Base-by-base conservation (phyloP, 2,797 vertebrate species). In the Molossus alvarezi region DNA sequence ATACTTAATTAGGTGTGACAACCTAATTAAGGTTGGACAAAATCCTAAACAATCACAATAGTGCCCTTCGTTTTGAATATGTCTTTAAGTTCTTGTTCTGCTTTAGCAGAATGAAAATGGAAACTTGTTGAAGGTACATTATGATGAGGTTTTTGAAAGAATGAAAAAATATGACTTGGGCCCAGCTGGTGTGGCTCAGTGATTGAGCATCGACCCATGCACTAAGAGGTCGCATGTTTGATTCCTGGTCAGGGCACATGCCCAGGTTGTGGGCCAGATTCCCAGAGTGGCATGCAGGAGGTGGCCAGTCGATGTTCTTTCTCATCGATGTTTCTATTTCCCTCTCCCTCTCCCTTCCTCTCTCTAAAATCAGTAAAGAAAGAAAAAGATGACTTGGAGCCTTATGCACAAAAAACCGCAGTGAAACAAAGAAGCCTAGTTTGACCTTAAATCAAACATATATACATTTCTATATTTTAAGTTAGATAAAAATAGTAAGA, bases 401-500 rank as follows among this genome's bases (percentile, higher is more conserved):
- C 64, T 20, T 95, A 23, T 6, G 5, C 27, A 37, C 37, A 23
- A 92, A 84, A 53, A 9, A 53, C 11, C 21, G 51, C 41, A 75
- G 3, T 60, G n/a, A 86, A 80, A 89, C 58, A 72, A 57, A 92
- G 82, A 80, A 81, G 6, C 69, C 45, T 55, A 80, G 53, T 8
- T 82, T 69, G 12, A 82, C 20, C n/a, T 86, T 87, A 65, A 81
- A 45, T 57, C 21, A 95, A 95, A 84, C 7, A 17, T 57, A 37
- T 12, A 60, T 85, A 37, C 6, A 69, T 77, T 75, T 79, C 23
- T 55, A 37, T 72, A 11, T 91, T 90, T 96, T 90, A 95, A 72
- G 11, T 89, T 93, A 76, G 57, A 65, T 86, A 65, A 96, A 96
- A 88, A 90, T 79, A 84, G 51, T 84, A 91, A 91, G 21, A 17